These are phyloP conservation scores for Perithous albicinctus DNA, from an alignment of 2,888 invertebrate genomes.

Conservation along the genomic window DNA sequence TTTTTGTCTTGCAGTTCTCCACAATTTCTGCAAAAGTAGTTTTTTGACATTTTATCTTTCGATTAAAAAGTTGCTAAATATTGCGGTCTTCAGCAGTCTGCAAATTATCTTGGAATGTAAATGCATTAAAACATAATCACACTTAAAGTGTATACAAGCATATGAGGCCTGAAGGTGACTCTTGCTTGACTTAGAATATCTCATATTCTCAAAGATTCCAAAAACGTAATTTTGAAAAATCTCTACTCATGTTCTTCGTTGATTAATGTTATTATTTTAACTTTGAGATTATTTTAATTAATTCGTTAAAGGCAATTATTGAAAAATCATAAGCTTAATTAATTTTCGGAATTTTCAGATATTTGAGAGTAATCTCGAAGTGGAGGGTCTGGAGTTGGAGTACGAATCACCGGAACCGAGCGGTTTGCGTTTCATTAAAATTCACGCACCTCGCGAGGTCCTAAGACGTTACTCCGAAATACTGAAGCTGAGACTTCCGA, in stretches of 20 bases:
- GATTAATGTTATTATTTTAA: neutral
- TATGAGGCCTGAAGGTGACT: too few species aligned
- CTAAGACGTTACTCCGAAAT: slow-evolving; percentile 95
- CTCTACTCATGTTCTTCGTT: neutral
- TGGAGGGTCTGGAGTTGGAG: slow-evolving; percentile 92
- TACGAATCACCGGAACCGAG: slow-evolving; percentile 88
- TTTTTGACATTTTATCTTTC: too few species aligned
- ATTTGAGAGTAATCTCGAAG: slow-evolving; percentile 90
- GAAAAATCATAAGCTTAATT: neutral
- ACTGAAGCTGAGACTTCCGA: slow-evolving; percentile 96
- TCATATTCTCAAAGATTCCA: too few species aligned
- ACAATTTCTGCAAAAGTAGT: too few species aligned
- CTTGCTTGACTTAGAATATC: too few species aligned
- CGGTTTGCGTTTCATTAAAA: slow-evolving; percentile 93
- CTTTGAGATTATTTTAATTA: neutral
- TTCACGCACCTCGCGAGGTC: slow-evolving; percentile 94
- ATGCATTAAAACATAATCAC: too few species aligned
- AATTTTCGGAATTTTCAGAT: slow-evolving; percentile 78
- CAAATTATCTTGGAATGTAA: too few species aligned
- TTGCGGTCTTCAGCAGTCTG: too few species aligned
- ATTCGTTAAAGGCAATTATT: neutral
- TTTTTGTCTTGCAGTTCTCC: too few species aligned
- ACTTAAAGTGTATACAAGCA: too few species aligned
- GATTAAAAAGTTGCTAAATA: too few species aligned
- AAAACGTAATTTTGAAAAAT: too few species aligned